phyloP scores from a whole-genome alignment of 2,888 invertebrate species.

The Eupithecia exiguata region DNA sequence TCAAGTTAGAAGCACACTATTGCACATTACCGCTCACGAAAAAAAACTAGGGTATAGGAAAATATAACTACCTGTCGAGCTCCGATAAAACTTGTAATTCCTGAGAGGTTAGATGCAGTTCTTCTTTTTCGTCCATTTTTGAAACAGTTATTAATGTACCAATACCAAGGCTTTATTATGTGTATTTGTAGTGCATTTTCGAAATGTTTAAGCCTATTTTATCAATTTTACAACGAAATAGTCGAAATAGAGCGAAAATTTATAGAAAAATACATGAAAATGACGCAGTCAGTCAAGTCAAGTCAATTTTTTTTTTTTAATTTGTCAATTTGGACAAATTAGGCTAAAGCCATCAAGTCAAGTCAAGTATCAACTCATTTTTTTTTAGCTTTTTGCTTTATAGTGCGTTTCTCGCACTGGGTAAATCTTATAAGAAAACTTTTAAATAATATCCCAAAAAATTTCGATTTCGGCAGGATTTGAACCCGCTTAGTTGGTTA shows the following conservation, averaged over 20 bases:
- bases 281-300: not conserved
- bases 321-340: too few species aligned
- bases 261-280: not conserved
- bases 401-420: too few species aligned
- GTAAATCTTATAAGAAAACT: too few species aligned
- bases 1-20: too few species aligned
- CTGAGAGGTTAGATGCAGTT: conserved; percentile 90
- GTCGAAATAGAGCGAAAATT: conserved; percentile 11
- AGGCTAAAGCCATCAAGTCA: too few species aligned
- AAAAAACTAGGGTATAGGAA: not conserved
- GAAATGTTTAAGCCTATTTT: not conserved
- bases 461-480: too few species aligned
- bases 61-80: conserved; percentile 89
- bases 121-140: conserved; percentile 85
- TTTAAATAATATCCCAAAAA: too few species aligned
- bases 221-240: not conserved
- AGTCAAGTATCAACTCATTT: too few species aligned
- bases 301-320: too few species aligned
- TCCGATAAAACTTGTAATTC: conserved; percentile 94
- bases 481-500: too few species aligned
- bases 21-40: too few species aligned
- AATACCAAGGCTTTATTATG: not conserved
- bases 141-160: not conserved
- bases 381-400: too few species aligned
- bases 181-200: not conserved